These are phyloP conservation scores for Macropus fuliginosus DNA, from an alignment of 2,797 vertebrate genomes.

Conservation along the genomic window DNA sequence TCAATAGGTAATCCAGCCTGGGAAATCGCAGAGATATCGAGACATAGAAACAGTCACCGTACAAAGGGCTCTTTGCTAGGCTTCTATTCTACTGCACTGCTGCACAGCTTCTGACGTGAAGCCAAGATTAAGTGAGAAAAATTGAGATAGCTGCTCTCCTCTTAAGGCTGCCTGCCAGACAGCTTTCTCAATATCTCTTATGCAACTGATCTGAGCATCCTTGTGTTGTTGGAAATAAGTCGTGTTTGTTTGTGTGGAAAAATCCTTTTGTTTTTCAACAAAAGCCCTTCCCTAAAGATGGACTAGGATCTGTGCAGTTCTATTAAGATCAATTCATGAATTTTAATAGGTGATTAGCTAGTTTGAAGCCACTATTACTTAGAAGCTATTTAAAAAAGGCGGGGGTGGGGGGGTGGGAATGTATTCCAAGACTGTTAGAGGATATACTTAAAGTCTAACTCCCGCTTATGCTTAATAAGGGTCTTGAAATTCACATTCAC, in stretches of 20 bases:
- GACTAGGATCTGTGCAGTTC: not conserved
- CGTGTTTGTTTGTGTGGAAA: conserved; percentile 71
- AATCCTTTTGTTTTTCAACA: conserved; percentile 76
- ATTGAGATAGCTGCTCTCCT: conserved; percentile 86
- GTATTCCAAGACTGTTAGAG: conserved; percentile 65
- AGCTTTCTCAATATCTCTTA: conserved; percentile 85
- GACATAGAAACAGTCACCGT: conserved; percentile 83
- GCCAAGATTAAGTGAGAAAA: conserved; percentile 92
- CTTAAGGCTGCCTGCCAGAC: conserved; percentile 87
- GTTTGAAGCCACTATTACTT: conserved; percentile 81
- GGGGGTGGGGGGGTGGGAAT: conserved; percentile 1
- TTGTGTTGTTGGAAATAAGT: conserved; percentile 67
- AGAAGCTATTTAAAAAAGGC: conserved; percentile 54
- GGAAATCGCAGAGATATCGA: conserved; percentile 79
- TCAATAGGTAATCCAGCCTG: conserved; percentile 86
- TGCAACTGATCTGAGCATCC: conserved; percentile 81
- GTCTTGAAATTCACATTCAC: conserved; percentile 23
- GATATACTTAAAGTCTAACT: conserved; percentile 62
- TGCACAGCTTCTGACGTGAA: conserved; percentile 94
- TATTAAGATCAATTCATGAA: conserved; percentile 80
- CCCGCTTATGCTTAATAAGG: conserved; percentile 21
- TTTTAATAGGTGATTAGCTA: conserved; percentile 81
- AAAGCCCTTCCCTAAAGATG: conserved; percentile 66
- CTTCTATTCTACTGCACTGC: conserved; percentile 94
- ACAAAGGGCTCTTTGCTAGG: conserved; percentile 81